Percentiles rank a stretch among this genome's conserved stretches.
Evolutionary conservation across 2,888 invertebrate species (phyloP).

Genomic region (Myathropa florea): DNA sequence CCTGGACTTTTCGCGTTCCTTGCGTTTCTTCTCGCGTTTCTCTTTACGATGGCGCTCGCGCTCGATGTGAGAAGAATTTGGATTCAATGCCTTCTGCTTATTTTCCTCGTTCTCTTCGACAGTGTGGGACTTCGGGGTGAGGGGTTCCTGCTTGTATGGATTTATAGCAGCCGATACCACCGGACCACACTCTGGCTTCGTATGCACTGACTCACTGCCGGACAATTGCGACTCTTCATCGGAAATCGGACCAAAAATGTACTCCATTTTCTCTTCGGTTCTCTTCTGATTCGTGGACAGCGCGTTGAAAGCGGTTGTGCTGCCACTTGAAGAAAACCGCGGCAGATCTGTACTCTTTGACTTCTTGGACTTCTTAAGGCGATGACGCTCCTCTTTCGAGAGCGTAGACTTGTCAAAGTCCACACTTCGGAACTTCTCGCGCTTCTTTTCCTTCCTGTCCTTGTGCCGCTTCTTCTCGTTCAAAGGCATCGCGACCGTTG

Average conservation of each 20-base stretch:
- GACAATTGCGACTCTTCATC: constrained; percentile 83
- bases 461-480: constrained; percentile 79
- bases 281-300: constrained; percentile 47
- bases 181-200: constrained; percentile 74
- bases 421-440: constrained; percentile 77
- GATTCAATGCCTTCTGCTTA: constrained; percentile 73
- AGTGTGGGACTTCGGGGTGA: constrained; percentile 76
- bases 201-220: constrained; percentile 72
- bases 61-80: constrained; percentile 74
- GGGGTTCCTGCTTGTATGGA: constrained; percentile 79
- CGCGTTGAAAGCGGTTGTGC: constrained; percentile 60
- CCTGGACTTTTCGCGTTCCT: constrained; percentile 83
- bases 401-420: constrained; percentile 75
- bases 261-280: constrained; percentile 92
- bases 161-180: constrained; percentile 79
- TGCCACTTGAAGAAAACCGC: constrained; percentile 56
- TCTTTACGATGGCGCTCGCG: constrained; percentile 80
- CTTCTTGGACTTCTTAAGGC: constrained; percentile 83
- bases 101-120: constrained; percentile 77
- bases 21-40: constrained; percentile 85
- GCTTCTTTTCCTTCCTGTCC: constrained; percentile 80
- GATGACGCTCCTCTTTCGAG: constrained; percentile 80
- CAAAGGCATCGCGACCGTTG: constrained; percentile 66
- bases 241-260: constrained; percentile 92
- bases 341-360: constrained; percentile 77